Evolutionary conservation across 1,140 invertebrate species (phyloP).

Genomic region (Trialeurodes vaporariorum): DNA sequence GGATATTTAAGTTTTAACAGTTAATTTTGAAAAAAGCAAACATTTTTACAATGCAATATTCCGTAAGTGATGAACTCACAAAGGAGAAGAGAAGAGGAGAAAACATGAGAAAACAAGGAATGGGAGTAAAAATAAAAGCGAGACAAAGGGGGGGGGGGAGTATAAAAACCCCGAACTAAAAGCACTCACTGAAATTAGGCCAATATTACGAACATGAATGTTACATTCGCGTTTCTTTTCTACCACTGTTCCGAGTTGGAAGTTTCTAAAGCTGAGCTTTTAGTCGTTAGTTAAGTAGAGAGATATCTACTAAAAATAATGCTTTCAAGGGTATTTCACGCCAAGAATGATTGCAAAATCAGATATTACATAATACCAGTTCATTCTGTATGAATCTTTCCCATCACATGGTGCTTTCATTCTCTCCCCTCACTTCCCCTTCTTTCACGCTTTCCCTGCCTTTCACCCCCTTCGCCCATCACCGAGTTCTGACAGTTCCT

Average conservation of each 20-base stretch:
- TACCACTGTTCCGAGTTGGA: too few species aligned
- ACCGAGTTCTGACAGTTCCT: too few species aligned
- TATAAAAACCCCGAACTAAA: neutral
- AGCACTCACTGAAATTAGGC: neutral
- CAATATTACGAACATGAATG: neutral
- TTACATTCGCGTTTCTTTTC: neutral
- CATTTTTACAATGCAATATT: neutral
- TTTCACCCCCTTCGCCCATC: too few species aligned
- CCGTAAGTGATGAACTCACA: neutral
- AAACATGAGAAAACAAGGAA: neutral
- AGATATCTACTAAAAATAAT: neutral
- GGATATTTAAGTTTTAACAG: neutral
- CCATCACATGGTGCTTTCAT: neutral
- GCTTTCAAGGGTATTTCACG: neutral
- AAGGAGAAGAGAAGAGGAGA: neutral
- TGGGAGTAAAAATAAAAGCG: neutral
- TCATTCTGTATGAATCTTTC: neutral
- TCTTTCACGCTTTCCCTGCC: too few species aligned
- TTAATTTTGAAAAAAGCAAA: neutral
- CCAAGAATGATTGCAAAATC: neutral
- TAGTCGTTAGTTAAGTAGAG: neutral
- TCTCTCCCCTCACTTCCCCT: too few species aligned
- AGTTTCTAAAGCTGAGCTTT: neutral
- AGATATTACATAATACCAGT: neutral
- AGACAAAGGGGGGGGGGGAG: too few species aligned